Base-by-base conservation (phyloP, 2,797 vertebrate species). In the Danio tinwini region DNA sequence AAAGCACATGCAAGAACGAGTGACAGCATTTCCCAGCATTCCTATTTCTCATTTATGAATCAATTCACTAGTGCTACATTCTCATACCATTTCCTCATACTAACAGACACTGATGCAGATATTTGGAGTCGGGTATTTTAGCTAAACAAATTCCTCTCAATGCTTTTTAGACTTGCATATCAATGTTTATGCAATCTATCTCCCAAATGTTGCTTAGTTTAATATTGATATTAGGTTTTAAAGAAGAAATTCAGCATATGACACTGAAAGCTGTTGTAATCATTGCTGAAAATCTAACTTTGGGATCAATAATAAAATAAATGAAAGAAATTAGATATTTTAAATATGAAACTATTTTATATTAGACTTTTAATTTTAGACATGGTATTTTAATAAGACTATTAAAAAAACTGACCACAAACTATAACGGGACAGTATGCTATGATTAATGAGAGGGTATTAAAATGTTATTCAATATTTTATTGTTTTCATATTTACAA, bases 1-100 rank as follows among this genome's bases (percentile, higher is more conserved):
- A 70, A 85, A 69, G 67, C 86, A 59, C 81, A 88, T 87, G 88
- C 84, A 89, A 76, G 58, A 14, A 50, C 81, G 17, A 73, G 53
- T 80, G 56, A 83, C 56, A 79, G 72, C 45, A 81, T 79, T 74
- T 84, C 71, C 74, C 45, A 81, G 84, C 71, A 82, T 69, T 50
- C 29, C 64, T 37, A 50, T 37, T 53, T 85, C 61, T 83, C 74
- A 85, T n/a, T 42, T 14, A 29, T 29, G 29, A 69, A 63, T 82
- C 44, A 58, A 64, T 74, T 45, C 62, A 82, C 56, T 55, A 50
- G 56, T 64, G 29, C 19, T 17, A 14, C 55, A 64, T 37, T 50
- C 3, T 64, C n/a, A 64, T 44, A n/a, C 0, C 40, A 64, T 7
- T 17, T 52, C 52, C 13, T 13, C 65, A 29, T 49, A 5, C 45